These are phyloP conservation scores for Lacerta bilineata DNA, from an alignment of 2,797 vertebrate genomes.

Conservation along the genomic window DNA sequence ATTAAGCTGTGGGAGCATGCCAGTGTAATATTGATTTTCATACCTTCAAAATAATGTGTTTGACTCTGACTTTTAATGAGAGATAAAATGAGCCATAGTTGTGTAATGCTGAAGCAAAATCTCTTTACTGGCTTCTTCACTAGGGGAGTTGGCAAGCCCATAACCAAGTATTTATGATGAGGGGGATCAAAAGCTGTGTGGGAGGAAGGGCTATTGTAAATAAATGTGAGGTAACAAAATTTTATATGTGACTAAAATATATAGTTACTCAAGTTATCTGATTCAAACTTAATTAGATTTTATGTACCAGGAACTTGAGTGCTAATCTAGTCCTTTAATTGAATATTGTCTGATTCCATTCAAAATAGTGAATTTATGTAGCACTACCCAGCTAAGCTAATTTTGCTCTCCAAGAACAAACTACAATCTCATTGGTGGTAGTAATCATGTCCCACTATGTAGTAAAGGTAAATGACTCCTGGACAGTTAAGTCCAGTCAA, in stretches of 20 bases:
- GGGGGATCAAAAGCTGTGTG: background rate
- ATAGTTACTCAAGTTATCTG: too few relatives aligned
- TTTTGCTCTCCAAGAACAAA: background rate
- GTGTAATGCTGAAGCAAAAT: background rate
- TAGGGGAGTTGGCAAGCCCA: background rate
- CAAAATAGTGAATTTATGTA: background rate
- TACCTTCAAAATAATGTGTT: constrained; percentile 33
- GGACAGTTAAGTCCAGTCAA: too few relatives aligned
- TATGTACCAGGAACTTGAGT: background rate
- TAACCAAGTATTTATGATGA: background rate
- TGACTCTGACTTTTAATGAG: constrained; percentile 50
- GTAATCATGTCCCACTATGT: background rate
- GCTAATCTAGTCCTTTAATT: background rate
- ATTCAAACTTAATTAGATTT: background rate
- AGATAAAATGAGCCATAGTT: constrained; percentile 22
- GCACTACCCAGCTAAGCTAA: background rate
- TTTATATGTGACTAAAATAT: background rate
- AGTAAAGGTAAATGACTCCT: too few relatives aligned
- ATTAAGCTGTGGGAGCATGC: constrained; percentile 43
- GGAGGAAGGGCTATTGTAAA: background rate
- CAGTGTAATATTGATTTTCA: constrained; percentile 40
- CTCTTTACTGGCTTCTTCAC: constrained; percentile 28
- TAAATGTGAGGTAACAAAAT: background rate
- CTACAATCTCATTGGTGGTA: background rate
- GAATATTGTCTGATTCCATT: background rate